Percentiles rank a stretch among this genome's conserved stretches.
Evolutionary conservation across 2,888 invertebrate species (phyloP).

Genomic region (Eristalis intricaria): DNA sequence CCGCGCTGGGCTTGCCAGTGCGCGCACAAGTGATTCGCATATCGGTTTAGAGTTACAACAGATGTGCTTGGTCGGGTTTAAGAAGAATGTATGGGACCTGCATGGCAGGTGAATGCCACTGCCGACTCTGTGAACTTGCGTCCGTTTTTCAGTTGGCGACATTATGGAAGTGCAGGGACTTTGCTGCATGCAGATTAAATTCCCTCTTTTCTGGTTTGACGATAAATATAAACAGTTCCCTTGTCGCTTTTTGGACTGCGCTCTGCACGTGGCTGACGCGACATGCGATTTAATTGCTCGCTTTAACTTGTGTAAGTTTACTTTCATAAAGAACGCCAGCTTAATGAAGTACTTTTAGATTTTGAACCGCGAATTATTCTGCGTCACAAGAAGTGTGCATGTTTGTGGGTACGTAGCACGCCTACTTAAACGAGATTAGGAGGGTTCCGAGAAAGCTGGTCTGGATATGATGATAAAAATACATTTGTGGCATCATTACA

Average conservation of each 20-base stretch:
- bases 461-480: too few species aligned
- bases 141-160: not conserved
- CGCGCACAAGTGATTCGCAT: constrained; percentile 16
- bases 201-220: not conserved
- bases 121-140: not conserved
- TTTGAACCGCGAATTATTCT: too few species aligned
- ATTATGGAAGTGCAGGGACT: not conserved
- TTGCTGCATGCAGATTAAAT: constrained; percentile 12
- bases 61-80: constrained; percentile 1
- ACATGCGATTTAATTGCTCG: not conserved
- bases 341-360: too few species aligned
- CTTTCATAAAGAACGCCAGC: not conserved
- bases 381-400: too few species aligned
- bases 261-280: not conserved
- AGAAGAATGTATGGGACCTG: not conserved
- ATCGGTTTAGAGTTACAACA: constrained; percentile 10
- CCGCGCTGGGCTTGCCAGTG: not conserved
- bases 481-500: too few species aligned
- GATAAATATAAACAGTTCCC: constrained; percentile 20
- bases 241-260: not conserved
- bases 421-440: too few species aligned
- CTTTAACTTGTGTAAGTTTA: not conserved
- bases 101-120: not conserved
- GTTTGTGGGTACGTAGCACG: too few species aligned
- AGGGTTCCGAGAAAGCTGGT: too few species aligned